Conservation (phyloP, 2,113 vertebrate species). For the Elephas maximus region DNA sequence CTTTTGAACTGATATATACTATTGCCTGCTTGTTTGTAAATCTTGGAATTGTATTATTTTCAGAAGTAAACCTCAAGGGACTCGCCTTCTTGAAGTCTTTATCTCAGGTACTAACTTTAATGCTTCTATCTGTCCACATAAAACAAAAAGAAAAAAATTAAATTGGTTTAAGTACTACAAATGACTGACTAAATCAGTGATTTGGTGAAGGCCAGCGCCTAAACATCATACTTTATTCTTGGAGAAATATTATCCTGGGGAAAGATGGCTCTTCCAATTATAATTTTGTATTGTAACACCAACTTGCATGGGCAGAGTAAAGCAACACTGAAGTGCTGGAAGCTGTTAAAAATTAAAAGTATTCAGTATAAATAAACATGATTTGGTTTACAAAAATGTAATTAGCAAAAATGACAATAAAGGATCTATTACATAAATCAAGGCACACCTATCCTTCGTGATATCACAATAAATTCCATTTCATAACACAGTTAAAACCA, state of each 20-base stretch:
- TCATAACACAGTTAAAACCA: background rate
- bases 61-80: background rate
- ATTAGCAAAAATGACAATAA: background rate
- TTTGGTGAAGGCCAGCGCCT: background rate
- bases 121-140: background rate
- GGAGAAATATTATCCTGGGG: background rate
- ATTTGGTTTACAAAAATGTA: conserved; percentile 7
- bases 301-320: background rate
- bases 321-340: background rate
- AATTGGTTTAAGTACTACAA: background rate
- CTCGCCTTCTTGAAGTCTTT: background rate
- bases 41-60: background rate
- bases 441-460: background rate
- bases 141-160: background rate
- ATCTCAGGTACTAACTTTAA: background rate
- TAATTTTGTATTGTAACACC: background rate
- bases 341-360: conserved; percentile 10
- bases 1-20: background rate
- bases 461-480: conserved; percentile 18
- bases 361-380: background rate
- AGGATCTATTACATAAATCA: background rate
- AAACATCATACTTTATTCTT: conserved; percentile 22
- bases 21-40: background rate
- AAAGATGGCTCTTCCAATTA: background rate
- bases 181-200: background rate